Base-by-base conservation (phyloP, 2,113 vertebrate species). In the Phalacrocorax brasilianus region DNA sequence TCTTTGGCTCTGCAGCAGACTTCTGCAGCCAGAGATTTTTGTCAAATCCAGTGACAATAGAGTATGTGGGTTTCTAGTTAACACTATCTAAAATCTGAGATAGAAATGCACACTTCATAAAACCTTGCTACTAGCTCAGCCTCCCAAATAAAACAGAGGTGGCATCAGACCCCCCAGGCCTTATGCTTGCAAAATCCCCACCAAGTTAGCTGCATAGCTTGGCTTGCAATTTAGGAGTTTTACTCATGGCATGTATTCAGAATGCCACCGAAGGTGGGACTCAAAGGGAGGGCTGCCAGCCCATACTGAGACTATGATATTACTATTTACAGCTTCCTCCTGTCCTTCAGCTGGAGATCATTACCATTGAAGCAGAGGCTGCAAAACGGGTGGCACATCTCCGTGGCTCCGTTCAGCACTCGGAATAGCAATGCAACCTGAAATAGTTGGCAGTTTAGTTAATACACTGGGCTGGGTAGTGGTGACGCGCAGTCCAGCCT, bases 21-120 rank as follows among this genome's bases (percentile, higher is more conserved):
- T 83, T 63, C 88, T 93, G 85, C 91, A 95, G 88, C 32, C 70
- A 79, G 86, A 28, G 74, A 68, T 96, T 95, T 81, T 61, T 89
- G 53, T 91, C 77, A 61, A 66, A 58, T 12, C 66, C 76, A 72
- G 49, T 58, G 87, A 53, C 1, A 8, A 61, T 7, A 44, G 86
- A 93, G 44, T 47, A 52, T 32, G 83, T 91, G 86, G 84, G 58
- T 56, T 95, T 85, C 80, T 62, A 78, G 73, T 85, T 87, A 91
- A 82, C 3, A 0, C 20, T 82, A 45, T 50, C 68, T 92, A 68
- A 42, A 91, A 50, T 72, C 62, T 38, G 62, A 91, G 77, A 68
- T 50, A 70, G 52, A 87, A 95, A 82, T 16, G 70, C 61, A 91
- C 53, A 76, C 56, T 92, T 84, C 59, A 72, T 65, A 85, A 96